Percentiles rank a stretch among this genome's conserved stretches.
These are phyloP conservation scores for Dione vanillae DNA, from an alignment of 2,888 invertebrate genomes.

Conservation along the genomic window DNA sequence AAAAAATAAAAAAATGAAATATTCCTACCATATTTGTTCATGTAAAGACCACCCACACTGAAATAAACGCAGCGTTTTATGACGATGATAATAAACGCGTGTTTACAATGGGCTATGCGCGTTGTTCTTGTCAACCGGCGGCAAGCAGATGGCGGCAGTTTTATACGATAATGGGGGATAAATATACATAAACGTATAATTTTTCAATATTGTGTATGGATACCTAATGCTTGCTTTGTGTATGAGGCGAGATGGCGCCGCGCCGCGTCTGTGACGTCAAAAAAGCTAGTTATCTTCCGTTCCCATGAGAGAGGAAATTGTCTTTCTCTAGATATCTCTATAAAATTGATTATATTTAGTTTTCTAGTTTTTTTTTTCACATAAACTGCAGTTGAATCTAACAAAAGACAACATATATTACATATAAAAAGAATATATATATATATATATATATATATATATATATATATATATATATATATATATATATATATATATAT, in stretches of 20 bases:
- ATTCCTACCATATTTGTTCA: slow-evolving; percentile 53
- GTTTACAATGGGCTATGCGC: slow-evolving; percentile 66
- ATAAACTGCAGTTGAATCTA: too few species aligned
- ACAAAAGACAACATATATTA: too few species aligned
- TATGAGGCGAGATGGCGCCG: background rate
- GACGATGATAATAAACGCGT: slow-evolving; percentile 74
- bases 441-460: too few species aligned
- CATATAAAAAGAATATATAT: too few species aligned
- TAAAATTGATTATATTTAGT: too few species aligned
- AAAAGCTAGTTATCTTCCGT: too few species aligned
- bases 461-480: too few species aligned
- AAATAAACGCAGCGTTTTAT: slow-evolving; percentile 76
- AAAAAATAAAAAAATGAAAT: slow-evolving; percentile 31
- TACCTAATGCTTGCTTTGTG: background rate
- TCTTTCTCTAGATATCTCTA: too few species aligned
- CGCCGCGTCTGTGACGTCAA: slow-evolving; percentile 1
- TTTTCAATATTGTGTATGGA: background rate
- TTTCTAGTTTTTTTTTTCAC: too few species aligned
- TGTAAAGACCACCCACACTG: slow-evolving; percentile 77
- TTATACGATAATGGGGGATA: slow-evolving; percentile 39
- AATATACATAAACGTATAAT: slow-evolving; percentile 1
- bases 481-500: too few species aligned
- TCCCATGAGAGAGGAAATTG: too few species aligned
- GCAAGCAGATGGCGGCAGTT: slow-evolving; percentile 36
- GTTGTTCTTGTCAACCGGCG: slow-evolving; percentile 59